Evolutionary conservation across 23 tunicate species (phyloP), one percentile per base, ranked within the genome.

Genomic region (Halocynthia roretzi): DNA sequence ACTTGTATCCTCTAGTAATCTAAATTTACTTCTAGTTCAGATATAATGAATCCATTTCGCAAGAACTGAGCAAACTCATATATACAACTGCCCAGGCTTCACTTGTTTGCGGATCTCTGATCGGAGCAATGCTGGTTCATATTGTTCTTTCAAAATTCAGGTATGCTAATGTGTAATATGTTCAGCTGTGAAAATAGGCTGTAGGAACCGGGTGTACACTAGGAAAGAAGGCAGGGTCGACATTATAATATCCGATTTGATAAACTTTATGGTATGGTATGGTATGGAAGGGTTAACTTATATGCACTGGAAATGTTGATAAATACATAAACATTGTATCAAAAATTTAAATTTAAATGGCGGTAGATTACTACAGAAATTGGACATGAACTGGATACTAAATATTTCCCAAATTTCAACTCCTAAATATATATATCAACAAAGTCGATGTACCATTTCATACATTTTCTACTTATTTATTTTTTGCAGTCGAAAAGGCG

Each of bases 51-150:
- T 15, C 15, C 0, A 40, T 48, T 11, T 8, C 70, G 19, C 22
- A 40, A 20, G 22, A 40, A 65, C 5, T 48, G 9, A 15, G 48
- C 22, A 15, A 11, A 10, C 10, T 56, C 17, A 57, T 81, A 6
- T 31, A 69, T 31, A 71, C 69, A n/a, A 51, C 58, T 14, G 70
- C 44, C 8, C 84, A 81, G 44, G 40, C 84, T 6, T 62, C 62
- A 23, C 67, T 81, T 9, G 18, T 81, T 6, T 61, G 48, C n/a
- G 84, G 84, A 54, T 81, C 77, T 0, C 50, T 71, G 6, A 53
- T 60, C 20, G 84, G 84, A 5, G 67, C 77, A 14, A 54, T 71
- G 23, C 51, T 70, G 50, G 75, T 67, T 15, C 53, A 67, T 23
- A 53, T 80, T 50, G 53, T 67, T 18, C 0, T 67, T 6, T 52